Evolutionary conservation across 1,140 invertebrate species (phyloP).

Genomic region (Mercenaria mercenaria): DNA sequence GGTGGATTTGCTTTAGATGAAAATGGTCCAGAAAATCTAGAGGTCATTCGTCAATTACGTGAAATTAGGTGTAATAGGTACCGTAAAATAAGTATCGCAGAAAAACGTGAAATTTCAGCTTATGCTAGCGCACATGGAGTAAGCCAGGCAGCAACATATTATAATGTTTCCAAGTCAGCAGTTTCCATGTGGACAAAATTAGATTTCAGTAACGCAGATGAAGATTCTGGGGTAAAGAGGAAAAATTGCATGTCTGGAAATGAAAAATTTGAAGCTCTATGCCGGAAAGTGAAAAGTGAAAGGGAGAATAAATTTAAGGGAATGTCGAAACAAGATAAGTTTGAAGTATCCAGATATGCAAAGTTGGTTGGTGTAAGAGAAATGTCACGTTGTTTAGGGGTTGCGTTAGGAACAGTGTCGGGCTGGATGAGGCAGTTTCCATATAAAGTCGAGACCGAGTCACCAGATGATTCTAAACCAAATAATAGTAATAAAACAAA

Average conservation of each 20-base stretch:
- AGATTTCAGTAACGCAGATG: conserved; percentile 46
- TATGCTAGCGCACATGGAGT: conserved; percentile 53
- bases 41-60: conserved; percentile 40
- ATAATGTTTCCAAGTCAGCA: conserved; percentile 60
- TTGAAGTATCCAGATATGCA: conserved; percentile 52
- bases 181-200: conserved; percentile 62
- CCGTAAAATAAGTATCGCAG: conserved; percentile 45
- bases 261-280: conserved; percentile 61
- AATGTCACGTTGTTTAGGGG: conserved; percentile 53
- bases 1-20: background rate
- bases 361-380: conserved; percentile 61
- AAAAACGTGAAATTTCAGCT: conserved; percentile 54
- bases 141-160: conserved; percentile 37
- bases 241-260: conserved; percentile 59
- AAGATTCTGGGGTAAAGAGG: background rate
- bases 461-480: background rate
- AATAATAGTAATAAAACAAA: background rate
- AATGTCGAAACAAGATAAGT: conserved; percentile 59
- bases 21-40: conserved; percentile 47
- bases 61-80: conserved; percentile 51
- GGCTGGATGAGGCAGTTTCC: conserved; percentile 66
- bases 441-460: conserved; percentile 31
- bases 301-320: conserved; percentile 52
- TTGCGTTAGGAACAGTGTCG: conserved; percentile 57
- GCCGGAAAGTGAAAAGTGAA: conserved; percentile 34